Conservation (phyloP, 2,888 invertebrate species). For the Entomobrya proxima region DNA sequence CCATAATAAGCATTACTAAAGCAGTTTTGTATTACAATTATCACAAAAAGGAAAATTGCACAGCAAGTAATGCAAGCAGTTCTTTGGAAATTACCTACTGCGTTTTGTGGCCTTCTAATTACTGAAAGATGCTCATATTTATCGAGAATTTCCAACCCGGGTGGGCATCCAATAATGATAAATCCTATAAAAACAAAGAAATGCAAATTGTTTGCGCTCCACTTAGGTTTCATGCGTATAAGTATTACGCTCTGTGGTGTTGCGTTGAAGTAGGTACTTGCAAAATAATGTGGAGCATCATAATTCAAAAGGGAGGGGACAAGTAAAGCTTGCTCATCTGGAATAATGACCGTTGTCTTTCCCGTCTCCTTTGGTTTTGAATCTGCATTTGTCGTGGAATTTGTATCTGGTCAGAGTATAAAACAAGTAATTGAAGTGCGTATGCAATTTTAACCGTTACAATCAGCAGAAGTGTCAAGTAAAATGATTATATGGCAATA, state of each 20-base stretch:
- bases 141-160: slow-evolving; percentile 51
- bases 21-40: too few relatives aligned
- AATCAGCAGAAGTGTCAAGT: neutral
- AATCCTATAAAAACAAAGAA: slow-evolving; percentile 30
- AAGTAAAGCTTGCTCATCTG: slow-evolving; percentile 22
- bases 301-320: slow-evolving; percentile 35
- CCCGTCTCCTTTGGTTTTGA: neutral
- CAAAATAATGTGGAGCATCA: slow-evolving; percentile 47
- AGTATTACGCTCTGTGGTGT: neutral
- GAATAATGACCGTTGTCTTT: neutral
- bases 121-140: slow-evolving; percentile 48
- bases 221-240: neutral
- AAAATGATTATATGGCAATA: too few relatives aligned
- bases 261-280: slow-evolving; percentile 1
- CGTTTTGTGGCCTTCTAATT: slow-evolving; percentile 13
- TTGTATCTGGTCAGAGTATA: neutral
- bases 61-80: too few relatives aligned
- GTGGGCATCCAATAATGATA: slow-evolving; percentile 23
- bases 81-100: too few relatives aligned
- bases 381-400: neutral
- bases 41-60: too few relatives aligned
- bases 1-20: too few relatives aligned
- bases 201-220: too few relatives aligned
- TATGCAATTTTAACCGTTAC: neutral
- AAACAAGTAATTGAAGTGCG: too few relatives aligned